These are phyloP conservation scores for Parotocinclus haroldoi DNA, from an alignment of 2,797 vertebrate genomes.

Conservation along the genomic window DNA sequence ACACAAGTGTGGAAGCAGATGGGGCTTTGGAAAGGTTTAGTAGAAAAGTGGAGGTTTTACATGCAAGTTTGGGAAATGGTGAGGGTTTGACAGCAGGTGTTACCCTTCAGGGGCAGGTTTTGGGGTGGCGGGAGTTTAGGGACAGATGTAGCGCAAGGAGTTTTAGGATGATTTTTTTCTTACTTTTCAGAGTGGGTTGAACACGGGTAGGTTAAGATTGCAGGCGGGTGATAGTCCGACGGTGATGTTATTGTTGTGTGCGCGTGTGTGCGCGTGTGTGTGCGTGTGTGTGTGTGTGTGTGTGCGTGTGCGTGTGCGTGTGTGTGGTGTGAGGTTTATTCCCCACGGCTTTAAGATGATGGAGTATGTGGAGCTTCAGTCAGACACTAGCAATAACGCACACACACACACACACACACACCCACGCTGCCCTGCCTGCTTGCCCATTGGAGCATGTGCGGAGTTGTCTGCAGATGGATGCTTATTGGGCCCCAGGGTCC, in stretches of 20 bases:
- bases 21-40: no score
- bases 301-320: constrained; percentile 25
- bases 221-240: no score
- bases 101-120: not conserved
- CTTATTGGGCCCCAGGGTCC: constrained; percentile 77
- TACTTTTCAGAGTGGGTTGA: no score
- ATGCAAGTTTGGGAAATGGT: no score
- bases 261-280: constrained; percentile 1
- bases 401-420: constrained; percentile 37
- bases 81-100: no score
- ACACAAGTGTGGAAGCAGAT: no score
- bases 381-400: constrained; percentile 46
- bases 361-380: constrained; percentile 61
- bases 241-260: constrained; percentile 8
- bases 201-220: no score
- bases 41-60: no score
- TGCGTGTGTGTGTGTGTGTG: constrained; percentile 13
- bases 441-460: constrained; percentile 65
- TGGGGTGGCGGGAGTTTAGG: constrained; percentile 11
- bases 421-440: constrained; percentile 30
- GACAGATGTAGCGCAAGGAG: constrained; percentile 28
- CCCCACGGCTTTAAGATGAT: constrained; percentile 64
- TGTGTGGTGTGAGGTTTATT: constrained; percentile 46
- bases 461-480: constrained; percentile 75
- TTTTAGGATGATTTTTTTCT: not conserved